These are phyloP conservation scores for Homarus gammarus DNA, from an alignment of 2,888 invertebrate species.

Conservation along the genomic window DNA sequence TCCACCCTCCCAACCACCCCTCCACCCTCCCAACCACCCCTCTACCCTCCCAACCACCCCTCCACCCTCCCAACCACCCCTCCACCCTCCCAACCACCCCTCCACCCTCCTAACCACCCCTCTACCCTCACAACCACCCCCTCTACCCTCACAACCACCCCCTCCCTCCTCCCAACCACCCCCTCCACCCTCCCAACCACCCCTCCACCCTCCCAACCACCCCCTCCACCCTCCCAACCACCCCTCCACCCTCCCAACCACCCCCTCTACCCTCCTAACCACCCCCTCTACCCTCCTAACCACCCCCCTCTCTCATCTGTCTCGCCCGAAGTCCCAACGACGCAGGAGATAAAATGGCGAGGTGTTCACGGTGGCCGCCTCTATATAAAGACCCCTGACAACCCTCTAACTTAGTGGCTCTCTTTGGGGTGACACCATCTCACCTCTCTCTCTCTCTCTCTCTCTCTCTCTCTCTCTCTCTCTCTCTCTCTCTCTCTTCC, in stretches of 20 bases:
- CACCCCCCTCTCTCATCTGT: background rate
- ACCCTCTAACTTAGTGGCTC: background rate
- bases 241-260: no score
- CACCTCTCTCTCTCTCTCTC: background rate
- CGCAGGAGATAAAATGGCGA: background rate
- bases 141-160: background rate
- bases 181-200: background rate
- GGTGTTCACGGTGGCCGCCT: conserved; percentile 1
- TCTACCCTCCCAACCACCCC: no score
- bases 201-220: background rate
- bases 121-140: background rate
- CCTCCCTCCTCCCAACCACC: background rate
- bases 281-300: background rate
- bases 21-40: no score
- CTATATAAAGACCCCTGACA: background rate
- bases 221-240: background rate
- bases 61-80: no score
- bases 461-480: no score
- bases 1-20: no score
- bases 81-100: no score
- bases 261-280: background rate
- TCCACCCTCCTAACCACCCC: no score
- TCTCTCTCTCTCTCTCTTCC: background rate
- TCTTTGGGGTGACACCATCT: background rate
- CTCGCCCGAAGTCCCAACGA: background rate